These are phyloP conservation scores for Lophius piscatorius DNA, from an alignment of 2,113 vertebrate species.

Conservation along the genomic window DNA sequence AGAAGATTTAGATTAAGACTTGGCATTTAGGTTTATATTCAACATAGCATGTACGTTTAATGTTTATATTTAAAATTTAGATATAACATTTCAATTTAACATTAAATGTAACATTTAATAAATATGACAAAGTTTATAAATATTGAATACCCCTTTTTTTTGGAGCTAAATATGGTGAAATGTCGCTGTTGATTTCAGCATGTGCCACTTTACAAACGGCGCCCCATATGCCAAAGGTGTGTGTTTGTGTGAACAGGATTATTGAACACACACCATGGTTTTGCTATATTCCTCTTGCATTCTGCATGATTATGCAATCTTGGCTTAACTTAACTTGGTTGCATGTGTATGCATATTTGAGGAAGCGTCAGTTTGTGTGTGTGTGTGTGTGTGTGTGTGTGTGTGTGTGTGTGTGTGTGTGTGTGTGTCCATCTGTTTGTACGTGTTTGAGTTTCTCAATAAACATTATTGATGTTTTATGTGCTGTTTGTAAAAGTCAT, in stretches of 20 bases:
- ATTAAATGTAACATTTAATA: no score
- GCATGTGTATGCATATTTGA: conserved; percentile 15
- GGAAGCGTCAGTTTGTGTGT: background rate
- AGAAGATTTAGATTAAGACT: no score
- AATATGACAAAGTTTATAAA: no score
- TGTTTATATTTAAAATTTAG: no score
- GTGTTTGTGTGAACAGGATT: background rate
- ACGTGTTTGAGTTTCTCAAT: background rate
- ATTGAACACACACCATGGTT: background rate
- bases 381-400: conserved; percentile 5
- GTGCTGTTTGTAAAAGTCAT: conserved; percentile 45
- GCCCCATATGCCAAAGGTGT: conserved; percentile 12
- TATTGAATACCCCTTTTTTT: no score
- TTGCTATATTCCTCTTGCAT: conserved; percentile 1
- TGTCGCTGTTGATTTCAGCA: no score
- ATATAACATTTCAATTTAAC: no score
- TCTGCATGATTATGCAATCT: conserved; percentile 20
- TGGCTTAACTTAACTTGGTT: conserved; percentile 24
- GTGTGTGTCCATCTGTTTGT: conserved; percentile 9
- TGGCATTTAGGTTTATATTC: no score
- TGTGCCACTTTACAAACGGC: no score
- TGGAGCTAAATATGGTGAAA: no score
- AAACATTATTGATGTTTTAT: conserved; percentile 45
- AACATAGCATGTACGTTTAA: no score
- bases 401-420: conserved; percentile 8